Base-by-base conservation (phyloP, 2,888 invertebrate genomes). In the Drosophila neotestacea region DNA sequence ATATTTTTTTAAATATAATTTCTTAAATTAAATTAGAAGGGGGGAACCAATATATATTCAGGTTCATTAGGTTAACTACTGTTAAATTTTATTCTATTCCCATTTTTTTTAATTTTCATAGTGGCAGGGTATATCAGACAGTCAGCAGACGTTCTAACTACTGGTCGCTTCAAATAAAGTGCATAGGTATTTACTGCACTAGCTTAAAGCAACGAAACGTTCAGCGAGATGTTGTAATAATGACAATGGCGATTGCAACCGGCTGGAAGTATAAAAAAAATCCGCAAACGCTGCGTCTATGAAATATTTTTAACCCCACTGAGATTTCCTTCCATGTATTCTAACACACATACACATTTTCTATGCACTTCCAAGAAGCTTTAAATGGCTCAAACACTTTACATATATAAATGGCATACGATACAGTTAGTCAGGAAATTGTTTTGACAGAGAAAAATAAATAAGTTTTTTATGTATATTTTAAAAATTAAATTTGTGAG, bases 121-220 rank as follows among this genome's bases (percentile, higher is more conserved):
- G 1, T n/a, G n/a, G 11, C n/a, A 54, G 54, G 54, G 54, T 54
- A 54, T 54, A 30, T 22, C 22, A 11, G 36, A 16, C 48, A 47
- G n/a, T 30, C 28, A 7, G 30, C 47, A 34, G 34, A 50, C 50
- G 34, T 36, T 50, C 36, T 27, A 50, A 36, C 50, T 22, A 16
- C 50, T 36, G 50, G 22, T 36, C 50, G 27, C n/a, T 30, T 30
- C 28, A 11, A 47, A 30, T 32, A 28, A 13, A 48, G 34, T 42
- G 48, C 58, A 48, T 51, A 47, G 51, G 51, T 61, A 46, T 34
- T 42, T 41, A 56, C 56, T 13, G 56, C 44, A 70, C 48, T 58
- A 61, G 64, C 64, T 69, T 58, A 46, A 54, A 76, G 58, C 55
- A 61, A 58, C 47, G 44, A 74, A 69, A 60, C 62, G 64, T 41